Evolutionary conservation across 2,113 vertebrate species (phyloP), one percentile per base, ranked within the genome.

Genomic region (Picathartes gymnocephalus): DNA sequence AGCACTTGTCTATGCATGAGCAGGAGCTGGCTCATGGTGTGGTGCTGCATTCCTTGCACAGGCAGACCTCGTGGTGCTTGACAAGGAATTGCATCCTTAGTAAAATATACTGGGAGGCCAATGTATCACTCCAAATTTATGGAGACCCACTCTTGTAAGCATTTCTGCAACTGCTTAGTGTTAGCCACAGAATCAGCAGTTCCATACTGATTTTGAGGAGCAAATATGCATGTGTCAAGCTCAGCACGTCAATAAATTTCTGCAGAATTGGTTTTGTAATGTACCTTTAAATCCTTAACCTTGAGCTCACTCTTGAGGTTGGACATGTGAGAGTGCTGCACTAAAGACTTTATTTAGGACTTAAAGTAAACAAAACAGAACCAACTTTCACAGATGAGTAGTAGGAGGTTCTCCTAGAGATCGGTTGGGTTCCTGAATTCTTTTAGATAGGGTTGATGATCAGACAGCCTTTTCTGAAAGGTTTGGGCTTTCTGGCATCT

Each of bases 1-100:
- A 4, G 60, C 22, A 5, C 74, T 94, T 95, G 85, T 86, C 90
- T 85, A 4, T 92, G 94, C 81, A 83, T 66, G 94, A 97, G 91
- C 91, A 80, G 66, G 37, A 85, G 84, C 86, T 94, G 93, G 92
- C 71, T 96, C 35, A 17, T 60, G 93, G 94, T 3, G 2, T 56
- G 84, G 69, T 58, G 79, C 81, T 0, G 3, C 81, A 7, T 93
- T 95, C 90, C 54, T 77, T 37, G 71, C 44, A 9, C 45, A 81
- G 79, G 47, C 79, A 94, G 88, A 94, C 72, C 70, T 93, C 91
- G 30, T 31, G 30, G 40, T 85, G 62, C 71, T 86, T 62, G 85
- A 88, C 50, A 48, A 44, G 86, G 79, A 88, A 27, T 62, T 57
- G 44, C 68, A 77, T 66, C 92, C 81, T 74, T 47, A 23, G 13